Evolutionary conservation across 2,888 invertebrate genomes (phyloP).

Genomic region (Sycophila texana): DNA sequence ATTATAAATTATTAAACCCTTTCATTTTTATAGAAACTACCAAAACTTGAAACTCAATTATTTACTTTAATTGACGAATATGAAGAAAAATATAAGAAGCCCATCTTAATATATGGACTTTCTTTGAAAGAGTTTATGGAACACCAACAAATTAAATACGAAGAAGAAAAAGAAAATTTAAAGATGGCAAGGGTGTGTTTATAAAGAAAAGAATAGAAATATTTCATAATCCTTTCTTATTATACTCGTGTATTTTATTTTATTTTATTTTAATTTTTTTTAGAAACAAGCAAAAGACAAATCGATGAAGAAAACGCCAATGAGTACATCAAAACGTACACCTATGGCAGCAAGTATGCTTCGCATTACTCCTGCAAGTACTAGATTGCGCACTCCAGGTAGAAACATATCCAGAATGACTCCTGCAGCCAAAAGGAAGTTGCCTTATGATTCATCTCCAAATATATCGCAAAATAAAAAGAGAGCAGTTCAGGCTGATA

Average conservation of each 20-base stretch:
- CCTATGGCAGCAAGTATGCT: slow-evolving; percentile 63
- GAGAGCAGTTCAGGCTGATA: slow-evolving; percentile 61
- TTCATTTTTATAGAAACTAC: slow-evolving; percentile 77
- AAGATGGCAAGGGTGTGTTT: slow-evolving; percentile 68
- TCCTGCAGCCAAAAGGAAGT: slow-evolving; percentile 67
- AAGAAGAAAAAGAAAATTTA: slow-evolving; percentile 76
- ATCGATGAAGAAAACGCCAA: slow-evolving; percentile 67
- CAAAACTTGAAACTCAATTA: slow-evolving; percentile 84
- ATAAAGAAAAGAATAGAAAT: slow-evolving; percentile 27
- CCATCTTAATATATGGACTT: slow-evolving; percentile 81
- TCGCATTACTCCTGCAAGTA: slow-evolving; percentile 61
- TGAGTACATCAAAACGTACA: slow-evolving; percentile 68
- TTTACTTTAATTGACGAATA: slow-evolving; percentile 77
- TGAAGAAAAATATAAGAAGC: slow-evolving; percentile 74
- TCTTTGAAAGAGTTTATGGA: slow-evolving; percentile 80
- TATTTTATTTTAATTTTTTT: slow-evolving; percentile 78
- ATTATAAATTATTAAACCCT: background rate
- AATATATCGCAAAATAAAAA: slow-evolving; percentile 62
- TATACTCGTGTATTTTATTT: slow-evolving; percentile 40
- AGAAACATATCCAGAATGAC: slow-evolving; percentile 48
- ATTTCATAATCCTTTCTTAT: background rate
- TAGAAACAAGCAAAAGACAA: slow-evolving; percentile 76
- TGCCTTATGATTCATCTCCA: slow-evolving; percentile 65
- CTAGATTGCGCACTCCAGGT: slow-evolving; percentile 51
- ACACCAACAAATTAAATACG: slow-evolving; percentile 80